Base-by-base conservation (phyloP, 2,888 invertebrate species). In the Euplexia lucipara region DNA sequence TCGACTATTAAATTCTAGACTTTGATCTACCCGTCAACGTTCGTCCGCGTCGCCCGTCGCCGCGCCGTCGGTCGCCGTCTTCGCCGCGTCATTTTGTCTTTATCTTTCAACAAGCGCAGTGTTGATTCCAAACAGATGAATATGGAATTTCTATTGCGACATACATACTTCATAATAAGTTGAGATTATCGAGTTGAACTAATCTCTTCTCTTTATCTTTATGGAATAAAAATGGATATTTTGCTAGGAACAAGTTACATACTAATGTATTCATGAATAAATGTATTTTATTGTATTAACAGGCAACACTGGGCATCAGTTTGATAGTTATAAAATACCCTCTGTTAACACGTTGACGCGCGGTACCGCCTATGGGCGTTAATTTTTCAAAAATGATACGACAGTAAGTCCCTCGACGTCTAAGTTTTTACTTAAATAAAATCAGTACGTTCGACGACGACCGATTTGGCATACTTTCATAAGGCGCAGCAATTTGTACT, bases 231-330 rank as follows among this genome's bases (percentile, higher is more conserved):
- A 26, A 16, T 30, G 16, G 0, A 16, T 44, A 35, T 14, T 10
- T 16, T 22, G 9, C 7, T 34, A 10, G 8, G 18, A 63, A 26
- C 41, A 10, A 16, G 52, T 52, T 47, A 26, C 26, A 26, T 26
- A 26, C 5, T 26, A n/a, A 26, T 26, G 26, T 16, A 32, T 18
- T 34, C 7, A 57, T 57, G 1, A 26, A 16, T 34, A 34, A 49
- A 30, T 12, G 14, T 7, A 16, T 1, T n/a, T 10, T 14, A 12
- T 44, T 53, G 44, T 45, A 0, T 9, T 47, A 32, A n/a, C 64
- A 22, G 53, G 42, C 44, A 54, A 70, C 65, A 66, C 39, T 45
- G n/a, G 22, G 12, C 16, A 14, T 63, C 22, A 44, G n/a, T 8
- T 12, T n/a, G 32, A 44, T 22, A n/a, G 12, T 12, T 1, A n/a